Base-by-base conservation (phyloP, 2,888 invertebrate genomes). In the Vesta saturnalis region DNA sequence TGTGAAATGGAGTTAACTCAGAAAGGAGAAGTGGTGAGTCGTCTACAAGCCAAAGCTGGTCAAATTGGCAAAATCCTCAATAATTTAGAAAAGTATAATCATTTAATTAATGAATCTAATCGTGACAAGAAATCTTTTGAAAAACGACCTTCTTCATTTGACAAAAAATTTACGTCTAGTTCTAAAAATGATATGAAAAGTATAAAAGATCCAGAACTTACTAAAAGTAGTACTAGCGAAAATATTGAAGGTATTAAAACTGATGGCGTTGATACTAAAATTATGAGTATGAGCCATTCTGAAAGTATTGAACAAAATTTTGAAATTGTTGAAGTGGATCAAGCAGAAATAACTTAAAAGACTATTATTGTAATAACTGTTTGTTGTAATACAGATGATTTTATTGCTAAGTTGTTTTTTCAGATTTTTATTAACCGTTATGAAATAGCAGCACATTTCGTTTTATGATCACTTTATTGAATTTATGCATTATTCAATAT, bases 1-100 rank as follows among this genome's bases (percentile, higher is more conserved):
- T 96, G 95, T 88, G 97, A 97, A 87, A 90, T 91, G 87, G 95
- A 96, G 85, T 89, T 97, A 84, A 96, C 96, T 81, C 95, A 97
- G 88, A 97, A 97, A 85, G 96, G 95, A 79, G 95, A 96, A 87
- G 92, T 96, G 91, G 96, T 97, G 80, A 92, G 93, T 84, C 92
- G 96, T 80, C 92, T 97, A 78, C 97, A 97, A 86, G 93, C 92
- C 81, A 97, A 97, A 88, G 96, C 96, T 78, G 93, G 94, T 83
- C 96, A 96, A 86, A 96, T 97, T 85, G 95, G 96, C 86, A 93
- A 94, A 88, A 93, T 96, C 84, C 90, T 96, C 78, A 91, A 91
- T 87, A 95, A 94, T 86, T 89, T 96, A 83, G 94, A 95, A 87
- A 94, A 93, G 86, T 93, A 92, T 85, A 92, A 92, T 85, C 90